A percentile compares a stretch with the other conserved stretches of the same genome.
phyloP scores from a whole-genome alignment of 2,888 invertebrate genomes.

The Perizoma flavofasciatum region DNA sequence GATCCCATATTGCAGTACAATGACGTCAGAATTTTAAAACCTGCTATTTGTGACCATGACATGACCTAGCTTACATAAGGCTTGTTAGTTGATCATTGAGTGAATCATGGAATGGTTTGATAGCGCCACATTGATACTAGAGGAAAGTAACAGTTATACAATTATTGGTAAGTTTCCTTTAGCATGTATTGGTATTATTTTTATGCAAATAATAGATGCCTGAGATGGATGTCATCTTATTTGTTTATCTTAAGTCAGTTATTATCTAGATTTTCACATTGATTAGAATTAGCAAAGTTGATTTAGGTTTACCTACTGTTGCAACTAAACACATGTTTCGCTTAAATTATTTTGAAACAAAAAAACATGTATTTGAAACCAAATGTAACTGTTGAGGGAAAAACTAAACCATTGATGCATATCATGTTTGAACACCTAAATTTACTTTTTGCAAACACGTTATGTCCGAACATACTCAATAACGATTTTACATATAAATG shows the following conservation, averaged over 20 bases:
- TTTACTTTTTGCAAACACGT: slow-evolving; percentile 10
- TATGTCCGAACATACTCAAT: slow-evolving; percentile 3
- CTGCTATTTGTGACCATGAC: no score
- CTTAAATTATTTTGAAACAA: no score
- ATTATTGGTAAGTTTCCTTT: no score
- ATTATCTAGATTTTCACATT: no score
- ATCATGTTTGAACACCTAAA: slow-evolving; percentile 2
- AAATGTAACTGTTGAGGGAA: not conserved
- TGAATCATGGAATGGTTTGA: slow-evolving; percentile 9
- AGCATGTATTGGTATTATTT: no score
- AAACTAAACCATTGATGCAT: slow-evolving; percentile 6
- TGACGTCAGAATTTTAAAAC: slow-evolving; percentile 25
- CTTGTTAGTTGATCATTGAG: slow-evolving; percentile 1
- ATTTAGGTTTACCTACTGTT: no score
- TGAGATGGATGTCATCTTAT: no score
- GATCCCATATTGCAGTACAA: slow-evolving; percentile 20
- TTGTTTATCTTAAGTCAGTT: no score
- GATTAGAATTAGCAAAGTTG: no score
- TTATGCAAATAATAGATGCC: no score
- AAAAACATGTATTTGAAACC: no score
- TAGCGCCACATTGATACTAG: not conserved
- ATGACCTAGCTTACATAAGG: not conserved
- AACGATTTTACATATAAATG: slow-evolving; percentile 15
- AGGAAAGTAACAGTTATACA: not conserved
- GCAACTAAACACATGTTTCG: no score